Evolutionary conservation across 2,888 invertebrate genomes (phyloP), one percentile per base, ranked within the genome.

Genomic region (Fissipunctia ypsillon): DNA sequence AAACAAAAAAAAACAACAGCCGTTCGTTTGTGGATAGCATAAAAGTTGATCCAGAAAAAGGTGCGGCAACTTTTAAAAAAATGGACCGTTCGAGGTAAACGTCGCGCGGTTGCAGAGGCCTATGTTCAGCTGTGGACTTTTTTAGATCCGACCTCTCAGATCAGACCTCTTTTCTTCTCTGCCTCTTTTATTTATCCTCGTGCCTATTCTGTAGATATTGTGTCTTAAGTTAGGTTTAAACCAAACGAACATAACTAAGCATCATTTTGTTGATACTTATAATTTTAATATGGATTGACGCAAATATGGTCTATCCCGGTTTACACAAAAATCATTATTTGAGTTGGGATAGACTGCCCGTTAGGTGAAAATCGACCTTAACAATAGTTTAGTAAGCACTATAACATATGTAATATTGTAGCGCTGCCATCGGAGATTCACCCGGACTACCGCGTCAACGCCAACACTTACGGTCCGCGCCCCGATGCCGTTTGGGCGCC

Each of bases 401-500:
- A 35, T 16, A 56, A 9, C 10, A 22, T 50, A 3, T 61, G 22
- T 38, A 22, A 25, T 65, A 22, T 71, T 66, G 2, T 70, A 78
- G 80, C 87, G 5, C 67, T 82, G 4, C 57, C 77, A 1, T 14
- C 79, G 4, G 85, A 87, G n/a, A 10, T 80, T n/a, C 50, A 73
- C 1, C 69, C 75, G 0, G 87, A 85, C 1, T 87, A 43, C 45
- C 73, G 73, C 12, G 73, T 76, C 19, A 87, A 82, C 45, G 74
- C 80, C 5, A 69, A 80, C 5, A 3, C 70, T 22, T 93, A 86
- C 69, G 83, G 86, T 1, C 83, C 88, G 7, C 88, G 86, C 16
- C 74, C 89, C 0, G 92, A 91, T 10, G 84, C 88, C 0, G 81
- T 90, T 0, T 92, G 92, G 92, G 86, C 90, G 9, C 87, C 90